Evolutionary conservation across 2,888 invertebrate genomes (phyloP), one percentile per base, ranked within the genome.

Genomic region (Rhingia campestris): DNA sequence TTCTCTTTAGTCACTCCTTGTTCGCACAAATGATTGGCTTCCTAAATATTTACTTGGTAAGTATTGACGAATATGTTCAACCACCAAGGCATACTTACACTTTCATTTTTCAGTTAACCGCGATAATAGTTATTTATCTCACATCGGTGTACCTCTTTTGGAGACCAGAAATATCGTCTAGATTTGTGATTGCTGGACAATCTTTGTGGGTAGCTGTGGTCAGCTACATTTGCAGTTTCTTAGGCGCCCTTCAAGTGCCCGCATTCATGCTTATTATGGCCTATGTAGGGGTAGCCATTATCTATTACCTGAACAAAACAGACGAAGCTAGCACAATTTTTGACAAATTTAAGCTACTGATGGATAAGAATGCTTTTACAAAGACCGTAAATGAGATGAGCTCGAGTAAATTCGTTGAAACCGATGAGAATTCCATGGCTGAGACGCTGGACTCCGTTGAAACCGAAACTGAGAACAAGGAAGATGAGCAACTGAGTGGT

Each of bases 181-280:
- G 93, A 69, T 95, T 96, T 88, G 94, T 95, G 47, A 93, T 94
- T 61, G 93, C 94, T 7, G 95, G 97, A 0, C 94, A 94, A 86
- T 91, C 93, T 0, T 91, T 96, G 30, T 98, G 97, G 97, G 91
- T 96, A 10, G 92, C 96, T 4, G 91, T 96, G 39, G 94, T 96
- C 22, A 94, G 96, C 86, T 96, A 95, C 89, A 88, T 95, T 9
- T 95, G 97, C 54, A 95, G 95, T 87, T 92, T 95, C 43, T 93
- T 96, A 2, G 96, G 96, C 0, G 93, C 95, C 0, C 93, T 96
- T 47, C 95, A 96, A 91, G 94, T 96, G n/a, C 94, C 95, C 56
- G 93, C 95, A 14, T 96, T 97, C 90, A 92, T 95, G 14, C 86
- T 94, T 0, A 91, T 96, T 0, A 95, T 96, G 92, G 89, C 93